These are phyloP conservation scores for Ectobius pallidus DNA, from an alignment of 2,888 invertebrate genomes.

Conservation along the genomic window DNA sequence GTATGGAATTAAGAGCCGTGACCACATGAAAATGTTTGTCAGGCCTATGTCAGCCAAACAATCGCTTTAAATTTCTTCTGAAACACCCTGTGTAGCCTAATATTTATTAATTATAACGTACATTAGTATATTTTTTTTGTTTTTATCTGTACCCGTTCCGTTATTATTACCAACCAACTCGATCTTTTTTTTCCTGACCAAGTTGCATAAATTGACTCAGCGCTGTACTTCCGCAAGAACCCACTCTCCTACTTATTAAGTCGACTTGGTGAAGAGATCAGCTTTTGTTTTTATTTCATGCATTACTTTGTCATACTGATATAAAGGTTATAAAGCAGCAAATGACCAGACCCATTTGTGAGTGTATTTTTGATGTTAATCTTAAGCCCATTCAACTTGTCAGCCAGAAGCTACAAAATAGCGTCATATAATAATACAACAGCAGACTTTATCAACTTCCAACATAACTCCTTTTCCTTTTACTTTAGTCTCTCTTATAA, in stretches of 20 bases:
- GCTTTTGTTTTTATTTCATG: neutral
- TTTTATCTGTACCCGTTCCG: too few relatives aligned
- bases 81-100: too few relatives aligned
- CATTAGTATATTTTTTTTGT: too few relatives aligned
- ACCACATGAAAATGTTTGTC: too few relatives aligned
- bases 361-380: conserved; percentile 7
- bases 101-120: too few relatives aligned
- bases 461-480: neutral
- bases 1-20: too few relatives aligned
- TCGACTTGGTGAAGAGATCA: neutral
- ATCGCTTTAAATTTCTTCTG: too few relatives aligned
- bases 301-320: conserved; percentile 2
- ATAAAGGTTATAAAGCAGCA: neutral
- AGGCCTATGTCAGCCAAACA: too few relatives aligned
- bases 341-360: conserved; percentile 8
- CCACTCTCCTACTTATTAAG: neutral
- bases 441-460: conserved; percentile 1
- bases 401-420: neutral
- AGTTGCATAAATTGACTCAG: too few relatives aligned
- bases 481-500: neutral
- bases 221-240: neutral
- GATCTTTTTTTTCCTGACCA: too few relatives aligned
- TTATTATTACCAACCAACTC: too few relatives aligned
- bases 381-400: neutral
- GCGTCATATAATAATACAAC: too few relatives aligned